These are phyloP conservation scores for Mesopsocus fuscifrons DNA, from an alignment of 2,888 invertebrate genomes.

Conservation along the genomic window DNA sequence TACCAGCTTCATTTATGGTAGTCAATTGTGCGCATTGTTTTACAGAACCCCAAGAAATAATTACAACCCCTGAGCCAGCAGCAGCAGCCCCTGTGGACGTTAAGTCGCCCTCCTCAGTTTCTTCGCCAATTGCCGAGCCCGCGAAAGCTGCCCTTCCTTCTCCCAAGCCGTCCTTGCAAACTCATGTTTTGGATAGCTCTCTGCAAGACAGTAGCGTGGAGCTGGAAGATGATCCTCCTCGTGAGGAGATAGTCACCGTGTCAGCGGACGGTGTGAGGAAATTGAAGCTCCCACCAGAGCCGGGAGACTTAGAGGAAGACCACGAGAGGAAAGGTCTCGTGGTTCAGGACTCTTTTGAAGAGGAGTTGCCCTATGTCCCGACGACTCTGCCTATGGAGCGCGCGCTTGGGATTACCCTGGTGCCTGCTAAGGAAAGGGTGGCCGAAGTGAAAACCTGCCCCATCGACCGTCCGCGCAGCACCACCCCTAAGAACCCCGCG, in stretches of 20 bases:
- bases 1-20: too few relatives aligned
- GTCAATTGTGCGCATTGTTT: too few relatives aligned
- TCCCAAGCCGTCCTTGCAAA: too few relatives aligned
- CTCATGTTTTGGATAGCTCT: too few relatives aligned
- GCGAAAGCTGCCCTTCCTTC: too few relatives aligned
- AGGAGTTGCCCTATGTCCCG: slow-evolving; percentile 72
- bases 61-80: too few relatives aligned
- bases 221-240: slow-evolving; percentile 13
- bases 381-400: slow-evolving; percentile 72
- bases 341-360: slow-evolving; percentile 57
- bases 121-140: too few relatives aligned
- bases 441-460: slow-evolving; percentile 45
- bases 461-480: slow-evolving; percentile 52
- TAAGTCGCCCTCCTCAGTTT: too few relatives aligned
- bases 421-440: slow-evolving; percentile 54
- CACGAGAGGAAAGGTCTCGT: slow-evolving; percentile 59
- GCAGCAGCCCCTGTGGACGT: too few relatives aligned
- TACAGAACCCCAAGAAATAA: too few relatives aligned
- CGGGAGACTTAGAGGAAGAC: slow-evolving; percentile 39
- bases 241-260: slow-evolving; percentile 14
- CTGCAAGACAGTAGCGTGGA: slow-evolving; percentile 8
- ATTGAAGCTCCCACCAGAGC: slow-evolving; percentile 16
- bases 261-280: slow-evolving; percentile 1
- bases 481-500: slow-evolving; percentile 51
- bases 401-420: slow-evolving; percentile 58